These are phyloP conservation scores for Bubo blakistoni DNA, from an alignment of 2,113 vertebrate genomes.

Conservation along the genomic window DNA sequence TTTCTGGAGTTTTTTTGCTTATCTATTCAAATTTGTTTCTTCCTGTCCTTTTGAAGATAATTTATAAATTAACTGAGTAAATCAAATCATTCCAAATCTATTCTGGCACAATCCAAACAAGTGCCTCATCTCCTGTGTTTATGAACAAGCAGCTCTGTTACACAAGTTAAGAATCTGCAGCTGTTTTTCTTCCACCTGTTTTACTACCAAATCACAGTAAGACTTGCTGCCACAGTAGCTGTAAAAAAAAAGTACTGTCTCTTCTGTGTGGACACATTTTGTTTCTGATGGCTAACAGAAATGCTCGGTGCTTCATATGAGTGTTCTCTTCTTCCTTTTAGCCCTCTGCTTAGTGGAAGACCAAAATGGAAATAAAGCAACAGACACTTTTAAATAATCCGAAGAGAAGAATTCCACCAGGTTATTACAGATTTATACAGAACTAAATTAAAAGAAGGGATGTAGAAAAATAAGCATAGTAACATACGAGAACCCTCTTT, in stretches of 20 bases:
- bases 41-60: background rate
- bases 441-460: background rate
- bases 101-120: constrained; percentile 8
- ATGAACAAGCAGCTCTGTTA: background rate
- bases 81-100: constrained; percentile 1
- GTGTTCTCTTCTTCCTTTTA: background rate
- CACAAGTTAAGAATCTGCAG: constrained; percentile 1
- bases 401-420: background rate
- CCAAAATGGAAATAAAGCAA: background rate
- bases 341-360: background rate
- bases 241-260: background rate
- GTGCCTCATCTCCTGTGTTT: constrained; percentile 17
- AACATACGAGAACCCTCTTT: background rate
- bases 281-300: background rate
- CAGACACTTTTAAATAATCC: background rate
- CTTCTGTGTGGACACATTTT: background rate
- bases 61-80: constrained; percentile 28
- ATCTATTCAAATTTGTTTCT: background rate
- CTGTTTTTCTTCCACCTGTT: constrained; percentile 4
- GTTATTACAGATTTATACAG: background rate
- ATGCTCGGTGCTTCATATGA: background rate
- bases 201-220: background rate
- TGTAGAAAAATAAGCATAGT: background rate
- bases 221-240: background rate
- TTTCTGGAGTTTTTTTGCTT: background rate